Evolutionary conservation across 2,797 vertebrate genomes (phyloP).

Genomic region (Pachyuromys duprasi): DNA sequence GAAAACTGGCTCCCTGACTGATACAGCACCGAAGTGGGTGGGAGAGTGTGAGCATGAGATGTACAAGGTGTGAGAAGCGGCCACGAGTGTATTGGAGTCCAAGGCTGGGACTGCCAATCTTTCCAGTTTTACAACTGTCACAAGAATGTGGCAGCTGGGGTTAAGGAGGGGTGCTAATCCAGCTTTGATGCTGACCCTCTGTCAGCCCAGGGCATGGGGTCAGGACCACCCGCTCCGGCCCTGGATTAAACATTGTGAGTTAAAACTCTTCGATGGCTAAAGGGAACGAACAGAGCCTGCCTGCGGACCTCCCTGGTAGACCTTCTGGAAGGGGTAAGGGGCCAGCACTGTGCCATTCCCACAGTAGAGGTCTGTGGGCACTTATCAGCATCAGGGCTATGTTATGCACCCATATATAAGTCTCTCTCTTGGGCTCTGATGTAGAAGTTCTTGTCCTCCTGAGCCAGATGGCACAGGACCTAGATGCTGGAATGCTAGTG

Average conservation of each 20-base stretch:
- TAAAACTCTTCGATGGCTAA: not conserved
- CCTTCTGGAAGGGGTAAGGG: not conserved
- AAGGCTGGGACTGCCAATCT: not conserved
- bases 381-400: not conserved
- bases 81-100: not conserved
- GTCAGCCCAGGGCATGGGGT: not conserved
- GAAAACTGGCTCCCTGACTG: not conserved
- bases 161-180: slow-evolving; percentile 39
- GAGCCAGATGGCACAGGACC: rapidly evolving
- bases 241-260: not conserved
- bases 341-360: not conserved
- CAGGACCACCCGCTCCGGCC: slow-evolving; percentile 51
- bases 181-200: slow-evolving; percentile 65
- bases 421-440: not conserved
- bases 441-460: rapidly evolving
- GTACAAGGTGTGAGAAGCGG: not conserved
- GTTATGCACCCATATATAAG: not conserved
- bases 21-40: not conserved
- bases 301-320: not conserved
- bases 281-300: not conserved
- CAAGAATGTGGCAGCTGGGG: slow-evolving; percentile 7
- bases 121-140: not conserved
- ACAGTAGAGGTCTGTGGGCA: rapidly evolving
- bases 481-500: too few species aligned
- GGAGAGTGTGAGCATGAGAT: too few species aligned